phyloP scores from a whole-genome alignment of 2,888 invertebrate genomes.

The Spodoptera littoralis region DNA sequence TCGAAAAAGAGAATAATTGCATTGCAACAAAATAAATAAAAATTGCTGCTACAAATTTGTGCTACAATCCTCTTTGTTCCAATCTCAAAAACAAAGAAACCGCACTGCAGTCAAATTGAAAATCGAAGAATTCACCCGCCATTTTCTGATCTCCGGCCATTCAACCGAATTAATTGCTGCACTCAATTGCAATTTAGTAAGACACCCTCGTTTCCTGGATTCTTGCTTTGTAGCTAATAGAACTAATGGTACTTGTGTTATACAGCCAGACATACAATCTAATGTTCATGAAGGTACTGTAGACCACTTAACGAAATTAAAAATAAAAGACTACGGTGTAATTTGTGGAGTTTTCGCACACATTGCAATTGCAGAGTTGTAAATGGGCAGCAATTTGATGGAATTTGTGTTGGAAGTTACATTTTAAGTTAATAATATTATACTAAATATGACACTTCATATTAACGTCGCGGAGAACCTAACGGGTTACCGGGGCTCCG shows the following conservation, averaged over 20 bases:
- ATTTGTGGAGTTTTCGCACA: conserved; percentile 16
- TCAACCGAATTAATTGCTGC: conserved; percentile 51
- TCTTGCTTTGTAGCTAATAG: conserved; percentile 29
- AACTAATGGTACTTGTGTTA: conserved; percentile 12
- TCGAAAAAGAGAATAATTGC: too few species aligned
- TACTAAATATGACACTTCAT: too few species aligned
- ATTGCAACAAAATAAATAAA: too few species aligned
- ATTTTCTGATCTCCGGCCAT: conserved; percentile 44
- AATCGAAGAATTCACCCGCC: conserved; percentile 32
- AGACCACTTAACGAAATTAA: conserved; percentile 54
- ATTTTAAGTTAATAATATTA: conserved; percentile 4
- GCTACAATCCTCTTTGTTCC: not conserved
- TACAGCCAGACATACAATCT: conserved; percentile 22
- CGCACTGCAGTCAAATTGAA: conserved; percentile 33
- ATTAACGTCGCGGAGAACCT: too few species aligned
- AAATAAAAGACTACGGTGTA: conserved; percentile 35
- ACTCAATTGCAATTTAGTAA: conserved; percentile 55
- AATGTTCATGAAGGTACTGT: conserved; percentile 8
- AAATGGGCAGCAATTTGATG: conserved; percentile 31
- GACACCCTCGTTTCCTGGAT: conserved; percentile 32
- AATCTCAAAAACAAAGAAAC: conserved; percentile 14
- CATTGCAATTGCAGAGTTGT: conserved; percentile 28
- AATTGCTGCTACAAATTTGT: too few species aligned
- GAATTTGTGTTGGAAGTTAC: conserved; percentile 6
- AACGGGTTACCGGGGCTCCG: too few species aligned